These are phyloP conservation scores for Dipodomys stephensi DNA, from an alignment of 2,113 vertebrate genomes.

Conservation along the genomic window DNA sequence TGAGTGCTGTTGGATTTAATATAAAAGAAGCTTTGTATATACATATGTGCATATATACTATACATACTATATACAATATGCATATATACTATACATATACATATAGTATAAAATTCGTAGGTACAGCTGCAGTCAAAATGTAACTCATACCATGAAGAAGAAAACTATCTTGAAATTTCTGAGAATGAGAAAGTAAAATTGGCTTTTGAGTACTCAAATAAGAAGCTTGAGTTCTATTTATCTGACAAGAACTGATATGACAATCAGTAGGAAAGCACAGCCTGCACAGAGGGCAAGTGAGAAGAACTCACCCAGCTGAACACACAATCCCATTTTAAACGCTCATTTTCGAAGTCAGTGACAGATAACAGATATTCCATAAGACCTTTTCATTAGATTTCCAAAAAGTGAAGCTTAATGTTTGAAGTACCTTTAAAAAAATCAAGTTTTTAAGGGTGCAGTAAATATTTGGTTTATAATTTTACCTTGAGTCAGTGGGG, in stretches of 20 bases:
- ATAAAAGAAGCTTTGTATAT: not conserved
- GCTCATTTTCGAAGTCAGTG: not conserved
- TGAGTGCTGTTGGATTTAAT: constrained; percentile 1
- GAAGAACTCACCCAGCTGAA: constrained; percentile 56
- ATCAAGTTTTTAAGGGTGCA: not conserved
- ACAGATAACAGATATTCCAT: not conserved
- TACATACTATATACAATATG: too few relatives aligned
- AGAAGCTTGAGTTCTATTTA: constrained; percentile 77
- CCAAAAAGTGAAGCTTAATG: constrained; percentile 3
- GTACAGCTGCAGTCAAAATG: not conserved
- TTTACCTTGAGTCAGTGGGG: not conserved
- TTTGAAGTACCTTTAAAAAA: constrained; percentile 41
- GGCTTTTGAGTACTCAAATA: constrained; percentile 39
- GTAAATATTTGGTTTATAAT: constrained; percentile 49
- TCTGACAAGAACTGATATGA: constrained; percentile 75
- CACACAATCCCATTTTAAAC: constrained; percentile 47
- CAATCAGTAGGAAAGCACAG: constrained; percentile 65
- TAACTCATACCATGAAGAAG: constrained; percentile 21
- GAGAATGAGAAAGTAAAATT: not conserved
- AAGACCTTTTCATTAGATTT: constrained; percentile 28
- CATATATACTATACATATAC: too few relatives aligned
- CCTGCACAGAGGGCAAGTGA: constrained; percentile 63
- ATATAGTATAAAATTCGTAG: not conserved
- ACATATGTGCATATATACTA: not conserved
- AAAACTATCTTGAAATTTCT: not conserved